Evolutionary conservation across 2,888 invertebrate genomes (phyloP), one percentile per base, ranked within the genome.

Genomic region (Glomeris marginata): DNA sequence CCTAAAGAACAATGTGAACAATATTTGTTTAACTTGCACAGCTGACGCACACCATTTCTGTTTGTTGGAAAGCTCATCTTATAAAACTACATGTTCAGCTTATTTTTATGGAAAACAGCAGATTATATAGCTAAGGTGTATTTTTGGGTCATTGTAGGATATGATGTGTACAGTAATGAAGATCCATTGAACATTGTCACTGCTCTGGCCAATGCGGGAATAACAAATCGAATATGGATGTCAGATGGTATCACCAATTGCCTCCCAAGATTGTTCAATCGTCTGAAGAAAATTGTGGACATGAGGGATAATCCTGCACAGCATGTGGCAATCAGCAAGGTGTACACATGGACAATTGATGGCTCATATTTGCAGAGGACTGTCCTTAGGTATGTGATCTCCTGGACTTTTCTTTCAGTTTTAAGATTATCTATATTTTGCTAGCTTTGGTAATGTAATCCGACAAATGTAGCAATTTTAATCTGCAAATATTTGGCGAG

Each of bases 181-280:
- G 47, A 38, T 5, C 13, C 40, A 2, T 35, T 15, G 10, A 11
- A 13, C 1, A 20, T 47, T n/a, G 6, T 47, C 6, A 13, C n/a
- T 10, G 38, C 47, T 6, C 10, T 13, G 5, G 1, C 13, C 3
- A 37, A 36, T 2, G 20, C 8, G 13, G 38, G 38, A 21, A 36
- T 47, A 5, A 47, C 47, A 15, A 2, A 5, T 10, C 36, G 38
- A 16, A 47, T 47, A 15, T 47, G 47, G 47, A 13, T 47, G 47
- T 2, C 15, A 13, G 37, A 37, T n/a, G 47, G 47, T n/a, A 6
- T 47, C 6, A 47, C 37, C 28, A 47, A 47, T 21, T 47, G 47
- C 40, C 8, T 47, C 13, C 13, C 47, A 13, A 36, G n/a, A 21
- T 13, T 22, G 6, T 37, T 37, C 38, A 3, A 13, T 38, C 10